These are phyloP conservation scores for Picathartes gymnocephalus DNA, from an alignment of 2,113 vertebrate genomes.

Conservation along the genomic window DNA sequence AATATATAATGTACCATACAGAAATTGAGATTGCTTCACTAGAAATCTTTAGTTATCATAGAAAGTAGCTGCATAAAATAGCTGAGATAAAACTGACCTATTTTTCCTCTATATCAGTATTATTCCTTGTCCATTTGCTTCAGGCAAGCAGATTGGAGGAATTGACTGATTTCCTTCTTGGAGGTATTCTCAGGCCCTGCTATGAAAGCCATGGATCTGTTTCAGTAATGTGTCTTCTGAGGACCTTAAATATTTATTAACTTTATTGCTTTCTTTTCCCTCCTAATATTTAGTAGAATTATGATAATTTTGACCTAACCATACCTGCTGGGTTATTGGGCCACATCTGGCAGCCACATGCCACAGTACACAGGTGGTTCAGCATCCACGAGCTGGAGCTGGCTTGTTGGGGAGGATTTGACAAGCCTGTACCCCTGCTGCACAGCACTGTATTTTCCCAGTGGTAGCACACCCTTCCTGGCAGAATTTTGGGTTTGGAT, in stretches of 20 bases:
- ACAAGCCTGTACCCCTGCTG: neutral
- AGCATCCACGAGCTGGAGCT: neutral
- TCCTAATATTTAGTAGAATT: neutral
- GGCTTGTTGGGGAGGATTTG: neutral
- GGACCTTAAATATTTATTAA: neutral
- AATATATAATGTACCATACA: neutral
- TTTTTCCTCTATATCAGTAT: neutral
- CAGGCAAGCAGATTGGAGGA: neutral
- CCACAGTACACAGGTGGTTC: neutral
- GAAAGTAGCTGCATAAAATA: neutral
- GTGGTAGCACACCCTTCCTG: neutral
- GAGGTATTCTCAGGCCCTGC: neutral
- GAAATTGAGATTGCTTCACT: neutral
- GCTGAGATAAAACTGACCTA: neutral
- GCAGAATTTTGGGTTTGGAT: neutral
- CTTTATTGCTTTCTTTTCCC: neutral
- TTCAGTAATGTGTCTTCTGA: neutral
- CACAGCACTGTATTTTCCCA: constrained; percentile 24
- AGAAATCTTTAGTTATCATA: neutral
- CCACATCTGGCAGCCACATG: neutral
- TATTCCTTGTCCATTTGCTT: neutral
- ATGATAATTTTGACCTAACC: neutral
- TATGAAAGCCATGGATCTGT: neutral
- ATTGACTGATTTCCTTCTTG: neutral
- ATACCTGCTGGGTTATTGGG: neutral